Conservation (phyloP, 2,888 invertebrate genomes). For the Drosophila mercatorum region DNA sequence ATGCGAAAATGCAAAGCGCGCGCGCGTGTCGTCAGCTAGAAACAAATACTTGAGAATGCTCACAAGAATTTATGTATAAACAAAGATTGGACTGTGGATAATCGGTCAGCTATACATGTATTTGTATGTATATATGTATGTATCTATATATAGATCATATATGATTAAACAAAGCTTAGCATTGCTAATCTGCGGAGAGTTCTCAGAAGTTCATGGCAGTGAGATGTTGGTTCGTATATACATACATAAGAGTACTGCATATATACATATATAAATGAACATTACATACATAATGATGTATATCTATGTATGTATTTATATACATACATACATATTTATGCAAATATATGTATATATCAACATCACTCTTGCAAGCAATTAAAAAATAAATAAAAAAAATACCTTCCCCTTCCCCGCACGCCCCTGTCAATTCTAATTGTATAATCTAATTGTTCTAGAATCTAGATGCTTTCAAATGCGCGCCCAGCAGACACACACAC, state of each 20-base stretch:
- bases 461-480: slow-evolving; percentile 57
- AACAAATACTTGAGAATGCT: slow-evolving; percentile 14
- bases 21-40: slow-evolving; percentile 37
- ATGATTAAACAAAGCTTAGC: not conserved
- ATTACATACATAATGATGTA: not conserved
- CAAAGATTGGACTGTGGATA: not conserved
- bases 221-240: not conserved
- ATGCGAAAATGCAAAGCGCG: slow-evolving; percentile 25
- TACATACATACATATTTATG: not conserved
- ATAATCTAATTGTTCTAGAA: slow-evolving; percentile 75
- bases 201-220: not conserved
- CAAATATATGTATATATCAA: not conserved
- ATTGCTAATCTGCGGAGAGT: not conserved
- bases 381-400: not conserved
- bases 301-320: not conserved
- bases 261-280: too few species aligned
- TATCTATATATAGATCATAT: not conserved
- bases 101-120: not conserved
- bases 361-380: not conserved
- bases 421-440: slow-evolving; percentile 51
- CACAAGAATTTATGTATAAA: slow-evolving; percentile 1
- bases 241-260: too few species aligned
- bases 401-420: too few species aligned
- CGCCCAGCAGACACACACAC: slow-evolving; percentile 48
- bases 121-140: not conserved